Evolutionary conservation across 2,888 invertebrate species (phyloP), one percentile per base, ranked within the genome.

Genomic region (Acanthopleura granulata): DNA sequence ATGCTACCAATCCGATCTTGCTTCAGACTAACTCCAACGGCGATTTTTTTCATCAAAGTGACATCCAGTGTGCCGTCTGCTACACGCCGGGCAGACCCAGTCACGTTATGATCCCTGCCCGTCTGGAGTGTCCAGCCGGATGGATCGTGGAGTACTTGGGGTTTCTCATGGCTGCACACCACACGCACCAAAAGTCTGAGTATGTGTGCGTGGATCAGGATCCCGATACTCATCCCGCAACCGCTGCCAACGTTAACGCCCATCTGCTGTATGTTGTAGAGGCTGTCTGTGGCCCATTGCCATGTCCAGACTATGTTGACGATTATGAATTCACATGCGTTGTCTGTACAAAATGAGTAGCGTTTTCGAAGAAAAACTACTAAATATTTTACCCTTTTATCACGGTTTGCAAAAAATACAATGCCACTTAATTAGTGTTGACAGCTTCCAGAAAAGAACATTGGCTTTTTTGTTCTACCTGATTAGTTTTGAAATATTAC

Each of bases 231-330:
- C 57, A 57, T 12, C 57, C 57, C 22, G 57, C 6, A 1, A 57
- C 57, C 18, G 22, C 57, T n/a, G 12, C 3, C 3, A 57, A 57
- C 57, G n/a, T 57, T 12, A 57, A 57, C 57, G 57, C 6, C 18
- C 3, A 57, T 57, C 57, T 57, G n/a, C 57, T 57, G 57, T 57
- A 57, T 57, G 12, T 57, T 57, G 57, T 57, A 57, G 57, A 57
- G 57, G 57, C 57, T 57, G 57, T 57, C 6, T 57, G 57, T 57
- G 57, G 57, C 22, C n/a, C 22, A n/a, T 12, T 57, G 22, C 57
- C 57, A 6, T 57, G 57, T 57, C 57, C 57, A 57, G 12, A 57
- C 57, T 57, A 57, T 57, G 57, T 57, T 12, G 57, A 57, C 22
- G 57, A 12, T 57, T 57, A n/a, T 57, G 57, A 57, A 22, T 1